Evolutionary conservation across 2,888 invertebrate genomes (phyloP), one percentile per base, ranked within the genome.

Genomic region (Drosophila putrida): DNA sequence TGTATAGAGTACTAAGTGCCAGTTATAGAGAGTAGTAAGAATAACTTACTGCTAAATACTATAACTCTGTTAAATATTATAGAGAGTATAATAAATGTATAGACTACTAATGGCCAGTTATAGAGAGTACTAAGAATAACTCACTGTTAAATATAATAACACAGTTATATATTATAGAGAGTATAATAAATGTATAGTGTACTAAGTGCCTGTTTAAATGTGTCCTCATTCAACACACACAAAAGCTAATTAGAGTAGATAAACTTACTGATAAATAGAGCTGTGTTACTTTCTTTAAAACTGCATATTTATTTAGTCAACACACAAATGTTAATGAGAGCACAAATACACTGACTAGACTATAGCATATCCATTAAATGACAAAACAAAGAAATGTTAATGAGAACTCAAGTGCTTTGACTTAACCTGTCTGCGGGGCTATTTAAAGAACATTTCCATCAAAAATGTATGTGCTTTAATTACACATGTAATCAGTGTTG

Each of bases 371-470:
- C 36, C 27, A 43, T 43, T n/a, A 25, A 54, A 54, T 20, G 11
- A 31, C 20, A 36, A 15, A 50, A 38, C 49, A 57, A 28, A 33
- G 46, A 35, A 35, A 47, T 70, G 41, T 50, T 54, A 39, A 46
- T 27, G 10, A 53, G 28, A 33, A 6, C n/a, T 9, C 25, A 50
- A 44, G 6, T 33, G 20, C 47, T 61, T 57, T 53, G 35, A 50
- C 44, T 66, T 49, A n/a, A 54, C 28, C 43, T 27, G 53, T 27
- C 53, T 25, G 36, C 20, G 25, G 47, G 33, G 4, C 33, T 43
- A 13, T 31, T 36, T 44, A 38, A 8, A 39, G 36, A 20, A 35
- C 13, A 58, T 44, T 20, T 53, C 20, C 35, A 64, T 72, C 15
- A 50, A 44, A 41, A 15, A 50, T 58, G 20, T 44, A 46, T 27